Conservation (phyloP, 2,888 invertebrate genomes). For the Cerceris ruficornis region DNA sequence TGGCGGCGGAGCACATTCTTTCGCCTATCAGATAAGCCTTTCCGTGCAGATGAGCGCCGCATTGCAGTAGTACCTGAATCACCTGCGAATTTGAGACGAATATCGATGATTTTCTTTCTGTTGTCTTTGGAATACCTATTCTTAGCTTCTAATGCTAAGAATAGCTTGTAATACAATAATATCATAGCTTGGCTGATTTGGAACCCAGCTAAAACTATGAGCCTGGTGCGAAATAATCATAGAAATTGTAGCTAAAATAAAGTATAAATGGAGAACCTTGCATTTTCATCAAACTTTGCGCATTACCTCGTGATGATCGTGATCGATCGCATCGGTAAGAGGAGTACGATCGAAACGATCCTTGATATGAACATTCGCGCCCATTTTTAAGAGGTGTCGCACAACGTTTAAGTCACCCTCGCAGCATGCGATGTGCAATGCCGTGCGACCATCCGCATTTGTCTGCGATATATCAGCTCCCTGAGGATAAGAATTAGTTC, state of each 20-base stretch:
- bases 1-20: constrained; percentile 87
- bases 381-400: constrained; percentile 88
- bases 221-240: too few species aligned
- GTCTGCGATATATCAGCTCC: constrained; percentile 89
- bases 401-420: constrained; percentile 88
- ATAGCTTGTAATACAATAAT: too few species aligned
- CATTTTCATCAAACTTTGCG: not conserved
- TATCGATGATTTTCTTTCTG: not conserved
- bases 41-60: constrained; percentile 89
- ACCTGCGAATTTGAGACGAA: constrained; percentile 72
- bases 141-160: too few species aligned
- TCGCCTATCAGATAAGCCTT: constrained; percentile 85
- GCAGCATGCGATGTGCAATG: constrained; percentile 91
- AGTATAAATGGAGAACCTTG: too few species aligned
- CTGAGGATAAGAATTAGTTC: constrained; percentile 68
- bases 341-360: constrained; percentile 89
- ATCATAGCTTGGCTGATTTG: too few species aligned
- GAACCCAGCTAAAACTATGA: too few species aligned
- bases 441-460: constrained; percentile 90
- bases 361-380: constrained; percentile 91
- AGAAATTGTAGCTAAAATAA: too few species aligned
- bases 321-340: constrained; percentile 87
- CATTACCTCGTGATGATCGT: constrained; percentile 84
- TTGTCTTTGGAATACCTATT: too few species aligned
- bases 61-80: constrained; percentile 86